Percentiles rank a stretch among this genome's conserved stretches.
Conservation (phyloP, 92 coral and sea anemone species). For the Siderastrea radians region DNA sequence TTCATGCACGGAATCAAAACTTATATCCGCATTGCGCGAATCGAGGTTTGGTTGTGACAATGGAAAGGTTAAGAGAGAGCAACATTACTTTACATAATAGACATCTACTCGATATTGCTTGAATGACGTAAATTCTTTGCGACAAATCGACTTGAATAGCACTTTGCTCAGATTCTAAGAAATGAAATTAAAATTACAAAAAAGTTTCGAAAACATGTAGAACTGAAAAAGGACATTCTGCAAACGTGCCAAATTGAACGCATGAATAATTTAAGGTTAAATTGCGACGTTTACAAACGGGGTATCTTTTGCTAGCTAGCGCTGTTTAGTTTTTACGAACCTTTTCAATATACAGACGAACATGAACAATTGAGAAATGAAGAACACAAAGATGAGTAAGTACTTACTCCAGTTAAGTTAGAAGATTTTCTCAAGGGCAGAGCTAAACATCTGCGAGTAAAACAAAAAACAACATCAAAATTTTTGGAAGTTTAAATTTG, state of each 20-base stretch:
- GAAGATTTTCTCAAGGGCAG: neutral
- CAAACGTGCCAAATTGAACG: neutral
- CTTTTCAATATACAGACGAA: slow-evolving; percentile 32
- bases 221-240: neutral
- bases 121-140: slow-evolving; percentile 44
- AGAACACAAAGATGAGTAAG: neutral
- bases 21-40: neutral
- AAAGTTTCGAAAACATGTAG: neutral
- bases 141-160: slow-evolving; percentile 11
- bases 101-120: slow-evolving; percentile 36
- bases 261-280: neutral
- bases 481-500: slow-evolving; percentile 6
- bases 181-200: neutral
- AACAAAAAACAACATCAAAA: neutral
- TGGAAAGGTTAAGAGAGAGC: neutral
- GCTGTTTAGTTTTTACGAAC: slow-evolving; percentile 24
- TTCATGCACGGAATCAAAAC: neutral
- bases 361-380: neutral
- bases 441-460: slow-evolving; percentile 38
- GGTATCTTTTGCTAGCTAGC: neutral
- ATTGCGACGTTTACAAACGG: neutral
- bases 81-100: slow-evolving; percentile 4
- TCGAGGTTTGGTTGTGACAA: neutral
- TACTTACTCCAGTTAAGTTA: slow-evolving; percentile 17
- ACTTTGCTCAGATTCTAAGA: neutral